Evolutionary conservation across 2,888 invertebrate species (phyloP).

Genomic region (Drosophila trichaetosa): DNA sequence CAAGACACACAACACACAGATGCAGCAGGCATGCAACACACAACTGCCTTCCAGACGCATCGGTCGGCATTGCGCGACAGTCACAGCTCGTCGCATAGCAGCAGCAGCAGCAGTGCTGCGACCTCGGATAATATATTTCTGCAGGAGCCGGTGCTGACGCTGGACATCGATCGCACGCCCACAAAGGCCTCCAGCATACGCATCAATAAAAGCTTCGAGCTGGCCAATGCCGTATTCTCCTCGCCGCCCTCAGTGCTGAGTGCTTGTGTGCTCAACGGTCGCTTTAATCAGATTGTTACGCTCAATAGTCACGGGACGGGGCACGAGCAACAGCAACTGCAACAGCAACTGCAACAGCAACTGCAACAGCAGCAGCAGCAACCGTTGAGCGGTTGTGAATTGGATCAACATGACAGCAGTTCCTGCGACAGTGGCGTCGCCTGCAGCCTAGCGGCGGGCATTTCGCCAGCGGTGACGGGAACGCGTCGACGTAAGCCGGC

Average conservation of each 20-base stretch:
- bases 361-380: conserved; percentile 11
- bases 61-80: conserved; percentile 75
- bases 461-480: conserved; percentile 34
- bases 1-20: conserved; percentile 20
- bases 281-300: conserved; percentile 83
- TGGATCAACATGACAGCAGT: conserved; percentile 84
- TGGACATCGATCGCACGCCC: conserved; percentile 84
- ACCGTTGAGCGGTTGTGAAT: conserved; percentile 61
- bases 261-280: conserved; percentile 80
- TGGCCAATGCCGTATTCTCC: conserved; percentile 81
- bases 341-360: conserved; percentile 19
- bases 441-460: conserved; percentile 57
- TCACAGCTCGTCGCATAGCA: conserved; percentile 75
- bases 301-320: conserved; percentile 69
- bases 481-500: conserved; percentile 83
- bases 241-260: conserved; percentile 77
- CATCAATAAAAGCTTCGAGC: conserved; percentile 83
- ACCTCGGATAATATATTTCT: conserved; percentile 84
- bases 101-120: conserved; percentile 70
- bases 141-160: conserved; percentile 84
- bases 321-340: conserved; percentile 22
- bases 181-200: conserved; percentile 84
- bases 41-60: conserved; percentile 61
- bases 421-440: conserved; percentile 85
- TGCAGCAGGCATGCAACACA: conserved; percentile 12